Evolutionary conservation across 2,888 invertebrate genomes (phyloP).

Genomic region (Lordiphosa andalusiaca): DNA sequence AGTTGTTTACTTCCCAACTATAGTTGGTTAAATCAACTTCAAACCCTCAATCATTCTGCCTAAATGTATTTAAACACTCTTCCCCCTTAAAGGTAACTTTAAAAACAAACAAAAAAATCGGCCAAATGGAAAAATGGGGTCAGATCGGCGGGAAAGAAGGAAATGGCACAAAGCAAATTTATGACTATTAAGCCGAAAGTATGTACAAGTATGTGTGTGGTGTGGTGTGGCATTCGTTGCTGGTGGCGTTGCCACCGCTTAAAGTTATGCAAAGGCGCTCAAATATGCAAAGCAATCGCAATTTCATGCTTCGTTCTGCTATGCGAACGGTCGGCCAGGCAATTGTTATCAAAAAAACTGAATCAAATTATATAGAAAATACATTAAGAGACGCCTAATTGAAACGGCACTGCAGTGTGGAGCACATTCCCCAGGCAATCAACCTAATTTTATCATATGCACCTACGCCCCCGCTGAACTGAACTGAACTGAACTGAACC

Average conservation of each 20-base stretch:
- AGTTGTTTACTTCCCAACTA: too few species aligned
- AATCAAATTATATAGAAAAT: slow-evolving; percentile 67
- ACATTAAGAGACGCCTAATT: slow-evolving; percentile 53
- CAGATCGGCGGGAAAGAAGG: slow-evolving; percentile 19
- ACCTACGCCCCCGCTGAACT: slow-evolving; percentile 19
- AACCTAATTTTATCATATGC: slow-evolving; percentile 75
- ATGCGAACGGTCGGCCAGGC: slow-evolving; percentile 46
- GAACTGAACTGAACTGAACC: too few species aligned
- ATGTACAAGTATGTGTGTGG: slow-evolving; percentile 75
- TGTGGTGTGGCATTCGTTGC: slow-evolving; percentile 66
- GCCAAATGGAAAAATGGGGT: slow-evolving; percentile 46
- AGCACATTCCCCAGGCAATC: slow-evolving; percentile 62
- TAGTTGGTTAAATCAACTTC: too few species aligned
- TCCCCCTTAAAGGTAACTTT: neutral
- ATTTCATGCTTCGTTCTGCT: slow-evolving; percentile 54
- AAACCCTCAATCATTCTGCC: neutral
- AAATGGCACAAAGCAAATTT: slow-evolving; percentile 60
- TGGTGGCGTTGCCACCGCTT: slow-evolving; percentile 27
- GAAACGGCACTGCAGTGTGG: slow-evolving; percentile 37
- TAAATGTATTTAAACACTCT: slow-evolving; percentile 1
- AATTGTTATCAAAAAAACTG: slow-evolving; percentile 60
- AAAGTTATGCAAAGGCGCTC: slow-evolving; percentile 68
- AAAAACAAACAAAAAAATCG: neutral
- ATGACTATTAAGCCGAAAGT: slow-evolving; percentile 72
- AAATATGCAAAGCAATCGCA: slow-evolving; percentile 69